phyloP scores from a whole-genome alignment of 2,113 vertebrate species.

The Sinocyclocheilus maitianheensis region DNA sequence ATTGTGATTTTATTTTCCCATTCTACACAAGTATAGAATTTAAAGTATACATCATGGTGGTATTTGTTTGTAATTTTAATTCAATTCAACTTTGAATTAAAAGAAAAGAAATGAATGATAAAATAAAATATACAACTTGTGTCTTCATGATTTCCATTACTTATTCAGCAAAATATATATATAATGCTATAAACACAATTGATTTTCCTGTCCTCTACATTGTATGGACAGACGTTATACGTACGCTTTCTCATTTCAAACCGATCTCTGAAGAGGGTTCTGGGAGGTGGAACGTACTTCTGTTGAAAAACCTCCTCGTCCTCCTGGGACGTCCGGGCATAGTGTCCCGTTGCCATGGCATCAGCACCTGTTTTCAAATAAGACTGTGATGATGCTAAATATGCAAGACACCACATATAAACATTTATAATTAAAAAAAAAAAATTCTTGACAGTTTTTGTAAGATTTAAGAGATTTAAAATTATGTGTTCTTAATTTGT shows the following conservation, averaged over 20 bases:
- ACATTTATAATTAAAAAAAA: too few relatives aligned
- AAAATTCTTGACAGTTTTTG: not conserved
- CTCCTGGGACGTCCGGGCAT: conserved; percentile 89
- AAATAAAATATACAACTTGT: not conserved
- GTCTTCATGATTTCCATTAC: not conserved
- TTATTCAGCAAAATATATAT: not conserved
- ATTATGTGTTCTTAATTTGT: too few relatives aligned
- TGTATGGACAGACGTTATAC: conserved; percentile 39
- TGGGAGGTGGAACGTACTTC: conserved; percentile 61
- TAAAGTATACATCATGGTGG: not conserved
- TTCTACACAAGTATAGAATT: not conserved
- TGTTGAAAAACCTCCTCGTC: conserved; percentile 92
- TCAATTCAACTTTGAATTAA: not conserved
- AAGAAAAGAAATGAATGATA: not conserved
- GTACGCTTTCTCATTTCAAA: conserved; percentile 87
- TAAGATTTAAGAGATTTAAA: not conserved
- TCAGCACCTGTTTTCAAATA: conserved; percentile 79
- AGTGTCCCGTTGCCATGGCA: conserved; percentile 95
- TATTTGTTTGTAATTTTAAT: not conserved
- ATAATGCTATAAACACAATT: not conserved
- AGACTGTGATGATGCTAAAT: not conserved
- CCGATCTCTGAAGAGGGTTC: conserved; percentile 85
- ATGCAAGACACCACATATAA: not conserved
- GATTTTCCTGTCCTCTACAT: not conserved
- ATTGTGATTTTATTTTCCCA: not conserved